Evolutionary conservation across 2,797 vertebrate genomes (phyloP).

Genomic region (Allochrocebus solatus): DNA sequence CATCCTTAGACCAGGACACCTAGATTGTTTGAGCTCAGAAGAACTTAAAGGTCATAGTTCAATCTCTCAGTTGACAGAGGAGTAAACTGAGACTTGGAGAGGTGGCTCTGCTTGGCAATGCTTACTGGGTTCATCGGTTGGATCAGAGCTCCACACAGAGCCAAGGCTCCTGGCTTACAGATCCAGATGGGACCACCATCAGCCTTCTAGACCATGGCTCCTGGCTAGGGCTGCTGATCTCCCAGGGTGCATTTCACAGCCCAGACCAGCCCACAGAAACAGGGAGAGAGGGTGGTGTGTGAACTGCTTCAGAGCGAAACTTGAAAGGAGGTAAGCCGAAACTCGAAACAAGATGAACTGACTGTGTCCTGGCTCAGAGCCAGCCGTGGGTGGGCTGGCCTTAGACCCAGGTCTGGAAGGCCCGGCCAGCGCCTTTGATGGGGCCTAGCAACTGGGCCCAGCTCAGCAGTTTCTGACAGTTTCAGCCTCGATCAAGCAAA

Average conservation of each 20-base stretch:
- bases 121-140: fast-evolving
- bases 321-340: constrained; percentile 37
- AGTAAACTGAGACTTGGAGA: background rate
- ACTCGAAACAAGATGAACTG: constrained; percentile 52
- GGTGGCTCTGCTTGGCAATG: background rate
- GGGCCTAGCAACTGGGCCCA: background rate
- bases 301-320: constrained; percentile 57
- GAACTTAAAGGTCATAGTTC: background rate
- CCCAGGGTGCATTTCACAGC: background rate
- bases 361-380: constrained; percentile 34
- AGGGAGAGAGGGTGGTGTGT: background rate
- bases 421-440: constrained; percentile 61
- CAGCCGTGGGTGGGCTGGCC: constrained; percentile 61
- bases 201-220: background rate
- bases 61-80: background rate
- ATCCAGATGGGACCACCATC: fast-evolving
- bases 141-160: background rate
- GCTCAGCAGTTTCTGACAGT: constrained; percentile 62
- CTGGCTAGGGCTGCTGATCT: fast-evolving
- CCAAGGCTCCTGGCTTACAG: no score
- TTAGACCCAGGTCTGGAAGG: constrained; percentile 14
- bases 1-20: fast-evolving
- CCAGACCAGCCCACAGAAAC: no score
- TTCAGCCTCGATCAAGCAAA: constrained; percentile 10
- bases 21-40: fast-evolving